These are phyloP conservation scores for Carassius auratus DNA, from an alignment of 2,113 vertebrate species.

Conservation along the genomic window DNA sequence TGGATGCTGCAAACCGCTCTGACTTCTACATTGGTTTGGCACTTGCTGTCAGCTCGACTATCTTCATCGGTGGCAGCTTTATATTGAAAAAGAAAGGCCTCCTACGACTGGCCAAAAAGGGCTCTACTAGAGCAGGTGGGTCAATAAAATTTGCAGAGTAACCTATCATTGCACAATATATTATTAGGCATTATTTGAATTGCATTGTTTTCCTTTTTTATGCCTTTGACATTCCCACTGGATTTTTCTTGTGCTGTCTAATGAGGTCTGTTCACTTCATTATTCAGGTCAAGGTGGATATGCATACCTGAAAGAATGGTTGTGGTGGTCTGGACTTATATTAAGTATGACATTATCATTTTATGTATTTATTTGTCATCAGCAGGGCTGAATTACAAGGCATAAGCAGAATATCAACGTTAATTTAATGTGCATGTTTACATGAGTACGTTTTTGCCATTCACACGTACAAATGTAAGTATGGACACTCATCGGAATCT, in stretches of 20 bases:
- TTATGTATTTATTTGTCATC: slow-evolving; percentile 38
- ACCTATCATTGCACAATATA: background rate
- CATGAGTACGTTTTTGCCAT: background rate
- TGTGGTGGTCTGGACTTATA: slow-evolving; percentile 87
- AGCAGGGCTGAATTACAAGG: background rate
- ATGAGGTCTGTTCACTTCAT: background rate
- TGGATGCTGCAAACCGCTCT: slow-evolving; percentile 64
- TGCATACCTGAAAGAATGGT: slow-evolving; percentile 83
- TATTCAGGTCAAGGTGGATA: slow-evolving; percentile 82
- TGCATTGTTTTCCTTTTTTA: background rate
- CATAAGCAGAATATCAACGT: background rate
- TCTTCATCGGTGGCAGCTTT: slow-evolving; percentile 82
- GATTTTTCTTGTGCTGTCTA: background rate
- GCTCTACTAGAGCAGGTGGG: slow-evolving; percentile 81
- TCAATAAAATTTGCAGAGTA: background rate
- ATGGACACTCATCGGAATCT: slow-evolving; percentile 9
- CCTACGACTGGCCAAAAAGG: slow-evolving; percentile 75
- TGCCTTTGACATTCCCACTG: background rate
- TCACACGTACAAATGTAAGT: slow-evolving; percentile 51
- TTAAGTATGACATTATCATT: slow-evolving; percentile 78
- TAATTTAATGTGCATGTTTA: too few species aligned
- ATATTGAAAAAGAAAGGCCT: slow-evolving; percentile 87
- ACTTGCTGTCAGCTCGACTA: slow-evolving; percentile 78
- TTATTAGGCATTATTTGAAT: background rate
- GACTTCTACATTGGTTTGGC: slow-evolving; percentile 80